These are phyloP conservation scores for Sebastolobus alascanus DNA, from an alignment of 2,797 vertebrate species.

Conservation along the genomic window DNA sequence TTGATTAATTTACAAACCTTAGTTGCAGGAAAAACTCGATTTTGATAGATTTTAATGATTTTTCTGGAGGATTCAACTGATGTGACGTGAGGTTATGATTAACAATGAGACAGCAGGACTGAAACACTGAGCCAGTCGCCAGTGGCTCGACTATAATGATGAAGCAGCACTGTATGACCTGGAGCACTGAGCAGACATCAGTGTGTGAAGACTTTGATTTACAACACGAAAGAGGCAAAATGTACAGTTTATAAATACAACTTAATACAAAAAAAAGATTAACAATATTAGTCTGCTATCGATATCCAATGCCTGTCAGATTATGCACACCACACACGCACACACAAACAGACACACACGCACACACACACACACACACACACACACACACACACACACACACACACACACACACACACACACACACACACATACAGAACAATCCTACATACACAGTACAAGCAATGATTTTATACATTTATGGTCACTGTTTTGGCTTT, in stretches of 20 bases:
- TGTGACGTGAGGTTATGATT: conserved; percentile 51
- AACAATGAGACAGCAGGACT: conserved; percentile 71
- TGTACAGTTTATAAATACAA: conserved; percentile 80
- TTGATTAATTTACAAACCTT: neutral
- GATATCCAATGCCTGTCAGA: conserved; percentile 59
- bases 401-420: conserved; percentile 18
- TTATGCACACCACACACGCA: conserved; percentile 28
- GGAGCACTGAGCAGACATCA: conserved; percentile 63
- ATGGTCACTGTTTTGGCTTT: conserved; percentile 61
- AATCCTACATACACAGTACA: conserved; percentile 39
- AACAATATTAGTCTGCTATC: conserved; percentile 57
- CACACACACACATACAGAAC: conserved; percentile 32
- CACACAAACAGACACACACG: conserved; percentile 19
- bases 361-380: conserved; percentile 31
- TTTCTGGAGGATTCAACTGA: conserved; percentile 46
- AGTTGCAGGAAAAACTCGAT: neutral
- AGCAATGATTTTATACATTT: conserved; percentile 54
- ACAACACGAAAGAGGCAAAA: conserved; percentile 50
- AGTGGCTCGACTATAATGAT: conserved; percentile 53
- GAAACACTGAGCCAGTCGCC: conserved; percentile 51
- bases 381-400: conserved; percentile 37
- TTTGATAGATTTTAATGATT: neutral
- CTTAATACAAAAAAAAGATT: conserved; percentile 62
- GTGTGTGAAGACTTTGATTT: conserved; percentile 56
- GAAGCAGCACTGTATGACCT: conserved; percentile 61